These are phyloP conservation scores for Mesorhabditis sp. DNA, from an alignment of 2,888 invertebrate species.

Conservation along the genomic window DNA sequence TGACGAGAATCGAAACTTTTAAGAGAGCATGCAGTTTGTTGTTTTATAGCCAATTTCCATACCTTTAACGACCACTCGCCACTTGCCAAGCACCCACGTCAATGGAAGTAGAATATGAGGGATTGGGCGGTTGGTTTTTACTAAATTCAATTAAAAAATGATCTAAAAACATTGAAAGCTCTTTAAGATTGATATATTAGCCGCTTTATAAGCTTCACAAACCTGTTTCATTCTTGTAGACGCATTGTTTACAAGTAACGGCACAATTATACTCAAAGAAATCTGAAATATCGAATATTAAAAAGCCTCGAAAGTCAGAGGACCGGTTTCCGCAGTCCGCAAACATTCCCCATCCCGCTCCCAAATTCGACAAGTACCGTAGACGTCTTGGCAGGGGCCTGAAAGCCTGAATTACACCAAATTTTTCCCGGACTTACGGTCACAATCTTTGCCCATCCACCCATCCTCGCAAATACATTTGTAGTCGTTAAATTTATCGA, in stretches of 20 bases:
- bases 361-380: constrained; percentile 37
- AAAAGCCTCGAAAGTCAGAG: background rate
- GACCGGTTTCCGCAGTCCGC: constrained; percentile 16
- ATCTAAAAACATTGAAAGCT: background rate
- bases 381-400: constrained; percentile 43
- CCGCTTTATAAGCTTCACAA: background rate
- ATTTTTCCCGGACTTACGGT: constrained; percentile 17
- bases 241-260: constrained; percentile 32
- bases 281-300: constrained; percentile 13
- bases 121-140: constrained; percentile 27
- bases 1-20: background rate
- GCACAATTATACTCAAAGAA: constrained; percentile 44
- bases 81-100: constrained; percentile 36
- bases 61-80: constrained; percentile 28
- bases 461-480: constrained; percentile 30
- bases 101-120: constrained; percentile 38
- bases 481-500: constrained; percentile 37
- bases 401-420: constrained; percentile 6
- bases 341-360: constrained; percentile 41
- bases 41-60: background rate
- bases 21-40: background rate
- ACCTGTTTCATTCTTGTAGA: constrained; percentile 17
- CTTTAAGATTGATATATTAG: background rate
- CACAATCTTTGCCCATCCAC: constrained; percentile 42
- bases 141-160: constrained; percentile 11